These are phyloP conservation scores for Cataglyphis altisquamis DNA, from an alignment of 2,888 invertebrate species.

Conservation along the genomic window DNA sequence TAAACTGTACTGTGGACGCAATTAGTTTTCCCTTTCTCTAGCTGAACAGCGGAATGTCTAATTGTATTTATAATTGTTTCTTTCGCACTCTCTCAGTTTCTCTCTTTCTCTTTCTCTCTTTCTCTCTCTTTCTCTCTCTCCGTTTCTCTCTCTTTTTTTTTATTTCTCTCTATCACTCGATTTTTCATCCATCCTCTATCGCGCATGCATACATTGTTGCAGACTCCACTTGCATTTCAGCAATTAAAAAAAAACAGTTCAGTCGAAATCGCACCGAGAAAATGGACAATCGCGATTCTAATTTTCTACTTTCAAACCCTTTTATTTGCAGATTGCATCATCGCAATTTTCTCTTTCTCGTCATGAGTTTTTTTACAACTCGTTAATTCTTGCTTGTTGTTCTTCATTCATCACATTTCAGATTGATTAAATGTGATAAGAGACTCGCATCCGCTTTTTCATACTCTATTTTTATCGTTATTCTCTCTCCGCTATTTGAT, in stretches of 20 bases:
- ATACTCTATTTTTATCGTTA: conserved; percentile 43
- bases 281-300: conserved; percentile 50
- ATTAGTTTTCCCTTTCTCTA: conserved; percentile 76
- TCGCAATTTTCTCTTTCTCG: neutral
- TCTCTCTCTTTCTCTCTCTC: conserved; percentile 22
- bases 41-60: conserved; percentile 74
- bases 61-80: conserved; percentile 43
- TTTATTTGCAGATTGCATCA: neutral
- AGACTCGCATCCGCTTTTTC: neutral
- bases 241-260: conserved; percentile 47
- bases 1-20: conserved; percentile 82
- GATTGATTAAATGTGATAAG: conserved; percentile 12
- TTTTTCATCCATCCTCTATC: conserved; percentile 28
- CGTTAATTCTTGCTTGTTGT: neutral
- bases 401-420: neutral
- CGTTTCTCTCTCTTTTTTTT: conserved; percentile 8
- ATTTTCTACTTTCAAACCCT: conserved; percentile 19
- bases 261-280: conserved; percentile 58
- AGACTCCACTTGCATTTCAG: conserved; percentile 3
- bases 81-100: conserved; percentile 25
- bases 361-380: conserved; percentile 35
- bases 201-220: conserved; percentile 6
- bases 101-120: neutral
- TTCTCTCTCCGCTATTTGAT: conserved; percentile 37
- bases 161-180: conserved; percentile 2